Base-by-base conservation (phyloP, 2,888 invertebrate species). In the Hyles lineata region DNA sequence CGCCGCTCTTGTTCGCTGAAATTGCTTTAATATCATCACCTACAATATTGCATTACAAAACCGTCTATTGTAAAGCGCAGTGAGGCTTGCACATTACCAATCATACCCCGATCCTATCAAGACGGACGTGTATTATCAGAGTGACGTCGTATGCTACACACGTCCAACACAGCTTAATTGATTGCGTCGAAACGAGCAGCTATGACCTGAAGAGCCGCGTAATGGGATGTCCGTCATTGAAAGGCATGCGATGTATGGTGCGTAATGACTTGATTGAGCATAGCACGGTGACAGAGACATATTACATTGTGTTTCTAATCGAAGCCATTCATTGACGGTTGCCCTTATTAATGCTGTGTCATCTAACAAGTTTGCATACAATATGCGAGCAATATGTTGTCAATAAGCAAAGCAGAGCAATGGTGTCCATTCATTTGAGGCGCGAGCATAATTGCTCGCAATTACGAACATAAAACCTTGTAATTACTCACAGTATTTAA, bases 221-320 rank as follows among this genome's bases (percentile, higher is more conserved):
- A 55, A 55, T 55, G n/a, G 55, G 55, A n/a, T 55, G 55, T 55
- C 55, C 17, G 55, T n/a, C 55, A 55, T 55, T 55, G 55, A n/a
- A 17, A 55, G 17, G 19, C 55, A n/a, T 17, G n/a, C 55, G 7
- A 55, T n/a, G 55, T 8, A n/a, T 17, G 7, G 19, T 55, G 19
- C 19, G 55, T 55, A 55, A 55, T 55, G 55, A n/a, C 6, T 55
- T 55, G 19, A 55, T 55, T 55, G 55, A 55, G 55, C n/a, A 55
- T n/a, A n/a, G 55, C 55, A 55, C 19, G 55, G 2, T 6, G 19
- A 55, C 55, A 7, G 55, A n/a, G 55, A 55, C 55, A 55, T 55
- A 55, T 55, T 55, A 55, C 55, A 55, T 55, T 17, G 55, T 8
- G n/a, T 55, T 55, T n/a, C 55, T 55, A 55, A 55, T 55, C 55